A percentile compares a stretch with the other conserved stretches of the same genome.
Conservation (phyloP, 1,140 invertebrate species). For the Pseudoatta argentina region DNA sequence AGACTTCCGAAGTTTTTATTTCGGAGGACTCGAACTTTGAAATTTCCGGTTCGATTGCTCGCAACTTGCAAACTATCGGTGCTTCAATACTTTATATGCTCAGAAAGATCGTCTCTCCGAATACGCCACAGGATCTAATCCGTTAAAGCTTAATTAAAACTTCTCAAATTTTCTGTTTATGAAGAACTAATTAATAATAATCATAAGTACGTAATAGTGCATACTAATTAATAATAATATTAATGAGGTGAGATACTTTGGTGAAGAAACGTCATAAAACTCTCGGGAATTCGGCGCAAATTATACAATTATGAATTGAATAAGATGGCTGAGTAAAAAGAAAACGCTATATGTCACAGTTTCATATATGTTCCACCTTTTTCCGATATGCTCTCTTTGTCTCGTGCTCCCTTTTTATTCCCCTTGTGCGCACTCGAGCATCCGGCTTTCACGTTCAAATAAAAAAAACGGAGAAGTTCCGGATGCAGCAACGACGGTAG, state of each 20-base stretch:
- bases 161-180: background rate
- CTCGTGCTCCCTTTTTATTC: background rate
- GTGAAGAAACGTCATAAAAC: background rate
- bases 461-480: slow-evolving; percentile 13
- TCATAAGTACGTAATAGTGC: background rate
- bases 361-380: slow-evolving; percentile 25
- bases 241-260: background rate
- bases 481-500: background rate
- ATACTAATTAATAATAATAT: background rate
- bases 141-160: background rate
- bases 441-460: slow-evolving; percentile 18
- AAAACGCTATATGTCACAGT: slow-evolving; percentile 20
- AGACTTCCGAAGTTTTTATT: slow-evolving; percentile 5
- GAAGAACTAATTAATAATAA: background rate
- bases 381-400: background rate
- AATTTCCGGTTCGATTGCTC: slow-evolving; percentile 1
- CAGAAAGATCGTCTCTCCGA: background rate
- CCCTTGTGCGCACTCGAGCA: background rate
- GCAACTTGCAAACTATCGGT: slow-evolving; percentile 11
- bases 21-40: background rate
- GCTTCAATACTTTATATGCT: background rate
- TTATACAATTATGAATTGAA: slow-evolving; percentile 9
- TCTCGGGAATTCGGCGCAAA: background rate
- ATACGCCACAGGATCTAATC: background rate
- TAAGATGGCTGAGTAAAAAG: background rate